These are phyloP conservation scores for Anoplolepis gracilipes DNA, from an alignment of 1,140 invertebrate species.

Conservation along the genomic window DNA sequence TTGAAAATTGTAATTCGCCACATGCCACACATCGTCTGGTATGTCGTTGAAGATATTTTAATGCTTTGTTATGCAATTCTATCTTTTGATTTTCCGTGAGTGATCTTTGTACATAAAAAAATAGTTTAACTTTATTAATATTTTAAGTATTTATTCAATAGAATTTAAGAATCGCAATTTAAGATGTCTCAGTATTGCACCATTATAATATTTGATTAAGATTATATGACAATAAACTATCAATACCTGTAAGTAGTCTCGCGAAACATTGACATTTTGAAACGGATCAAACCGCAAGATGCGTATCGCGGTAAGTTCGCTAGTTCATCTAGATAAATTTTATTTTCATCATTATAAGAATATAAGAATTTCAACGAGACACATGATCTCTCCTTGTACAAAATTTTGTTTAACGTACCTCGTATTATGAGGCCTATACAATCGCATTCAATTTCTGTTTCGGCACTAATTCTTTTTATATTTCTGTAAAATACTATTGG, in stretches of 20 bases:
- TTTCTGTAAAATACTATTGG: slow-evolving; percentile 80
- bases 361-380: background rate
- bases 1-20: slow-evolving; percentile 86
- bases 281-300: slow-evolving; percentile 87
- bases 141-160: background rate
- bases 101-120: slow-evolving; percentile 79
- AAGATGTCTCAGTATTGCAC: background rate
- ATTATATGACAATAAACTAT: background rate
- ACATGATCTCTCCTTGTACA: background rate
- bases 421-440: slow-evolving; percentile 73
- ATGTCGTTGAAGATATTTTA: slow-evolving; percentile 87
- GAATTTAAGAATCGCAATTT: background rate
- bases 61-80: slow-evolving; percentile 87
- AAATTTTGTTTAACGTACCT: slow-evolving; percentile 60
- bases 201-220: background rate
- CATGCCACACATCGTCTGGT: slow-evolving; percentile 86
- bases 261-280: slow-evolving; percentile 86
- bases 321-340: slow-evolving; percentile 71
- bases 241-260: slow-evolving; percentile 86
- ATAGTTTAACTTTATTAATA: slow-evolving; percentile 26
- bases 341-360: background rate
- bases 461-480: slow-evolving; percentile 69
- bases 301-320: slow-evolving; percentile 87
- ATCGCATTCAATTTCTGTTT: slow-evolving; percentile 73
- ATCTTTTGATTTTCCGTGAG: slow-evolving; percentile 88